phyloP scores from a whole-genome alignment of 2,113 vertebrate species.

The Cariama cristata region DNA sequence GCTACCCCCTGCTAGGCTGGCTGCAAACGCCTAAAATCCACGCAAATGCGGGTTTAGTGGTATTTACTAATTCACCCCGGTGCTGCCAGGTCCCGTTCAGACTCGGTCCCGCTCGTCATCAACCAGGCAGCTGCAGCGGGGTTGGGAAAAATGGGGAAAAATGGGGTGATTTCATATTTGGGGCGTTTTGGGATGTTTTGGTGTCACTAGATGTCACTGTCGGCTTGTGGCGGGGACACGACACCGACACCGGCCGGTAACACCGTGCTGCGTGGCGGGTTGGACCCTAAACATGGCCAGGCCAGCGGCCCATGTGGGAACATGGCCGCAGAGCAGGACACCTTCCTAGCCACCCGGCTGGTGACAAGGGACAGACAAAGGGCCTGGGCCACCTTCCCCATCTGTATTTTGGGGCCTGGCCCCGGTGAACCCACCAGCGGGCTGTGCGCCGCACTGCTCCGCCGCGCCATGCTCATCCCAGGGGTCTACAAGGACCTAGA shows the following conservation, averaged over 20 bases:
- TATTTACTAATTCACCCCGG: neutral
- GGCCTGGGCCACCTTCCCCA: neutral
- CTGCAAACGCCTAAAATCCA: neutral
- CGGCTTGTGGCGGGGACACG: neutral
- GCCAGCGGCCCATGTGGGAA: neutral
- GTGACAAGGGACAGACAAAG: neutral
- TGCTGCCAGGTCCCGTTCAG: fast-evolving
- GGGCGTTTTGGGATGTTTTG: neutral
- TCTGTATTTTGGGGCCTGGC: neutral
- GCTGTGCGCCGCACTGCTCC: neutral
- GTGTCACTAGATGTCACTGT: conserved; percentile 56
- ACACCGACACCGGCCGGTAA: fast-evolving
- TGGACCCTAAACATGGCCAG: fast-evolving
- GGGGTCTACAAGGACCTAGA: neutral
- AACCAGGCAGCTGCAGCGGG: fast-evolving
- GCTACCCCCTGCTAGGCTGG: fast-evolving
- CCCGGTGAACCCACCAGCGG: fast-evolving
- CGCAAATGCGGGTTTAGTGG: fast-evolving
- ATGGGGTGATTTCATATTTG: fast-evolving
- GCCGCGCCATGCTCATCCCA: fast-evolving
- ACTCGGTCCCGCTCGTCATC: neutral
- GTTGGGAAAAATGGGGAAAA: too few species aligned
- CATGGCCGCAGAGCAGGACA: fast-evolving
- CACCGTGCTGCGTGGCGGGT: too few species aligned
- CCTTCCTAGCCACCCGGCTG: fast-evolving